Percentiles rank a stretch among this genome's conserved stretches.
Conservation (phyloP, 2,888 invertebrate genomes). For the Thecophora atra region DNA sequence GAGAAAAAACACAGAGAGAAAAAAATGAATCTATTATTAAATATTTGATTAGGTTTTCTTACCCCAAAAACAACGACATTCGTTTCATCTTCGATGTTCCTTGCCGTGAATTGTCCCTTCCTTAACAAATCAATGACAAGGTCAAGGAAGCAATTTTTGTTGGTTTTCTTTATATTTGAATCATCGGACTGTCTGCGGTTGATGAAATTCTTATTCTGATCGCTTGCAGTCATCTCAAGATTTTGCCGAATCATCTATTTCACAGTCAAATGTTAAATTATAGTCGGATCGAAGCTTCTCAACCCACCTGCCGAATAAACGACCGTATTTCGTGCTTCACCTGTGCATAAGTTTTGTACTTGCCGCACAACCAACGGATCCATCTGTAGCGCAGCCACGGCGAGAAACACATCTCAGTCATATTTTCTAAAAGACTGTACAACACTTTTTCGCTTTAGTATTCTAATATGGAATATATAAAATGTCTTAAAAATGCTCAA, state of each 20-base stretch:
- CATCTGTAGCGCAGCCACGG: conserved; percentile 55
- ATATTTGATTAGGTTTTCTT: neutral
- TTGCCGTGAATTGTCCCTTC: conserved; percentile 52
- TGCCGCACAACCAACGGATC: conserved; percentile 49
- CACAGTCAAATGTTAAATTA: neutral
- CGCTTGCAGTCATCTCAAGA: neutral
- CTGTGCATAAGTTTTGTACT: conserved; percentile 48
- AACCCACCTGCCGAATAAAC: conserved; percentile 55
- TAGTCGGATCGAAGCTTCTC: neutral
- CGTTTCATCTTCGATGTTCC: conserved; percentile 59
- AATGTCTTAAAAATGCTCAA: neutral
- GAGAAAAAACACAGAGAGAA: neutral
- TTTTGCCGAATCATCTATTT: conserved; percentile 24
- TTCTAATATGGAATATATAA: neutral
- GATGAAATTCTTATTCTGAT: neutral
- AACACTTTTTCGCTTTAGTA: conserved; percentile 26
- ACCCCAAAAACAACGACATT: conserved; percentile 60
- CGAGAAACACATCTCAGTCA: conserved; percentile 59
- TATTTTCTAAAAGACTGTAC: conserved; percentile 55
- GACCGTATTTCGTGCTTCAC: conserved; percentile 52
- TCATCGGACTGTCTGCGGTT: conserved; percentile 21
- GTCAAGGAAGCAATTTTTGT: conserved; percentile 50
- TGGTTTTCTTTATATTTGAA: conserved; percentile 9
- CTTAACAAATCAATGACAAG: conserved; percentile 54
- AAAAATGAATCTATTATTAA: neutral